Conservation (phyloP, 2,888 invertebrate genomes). For the Anthophora plumipes region DNA sequence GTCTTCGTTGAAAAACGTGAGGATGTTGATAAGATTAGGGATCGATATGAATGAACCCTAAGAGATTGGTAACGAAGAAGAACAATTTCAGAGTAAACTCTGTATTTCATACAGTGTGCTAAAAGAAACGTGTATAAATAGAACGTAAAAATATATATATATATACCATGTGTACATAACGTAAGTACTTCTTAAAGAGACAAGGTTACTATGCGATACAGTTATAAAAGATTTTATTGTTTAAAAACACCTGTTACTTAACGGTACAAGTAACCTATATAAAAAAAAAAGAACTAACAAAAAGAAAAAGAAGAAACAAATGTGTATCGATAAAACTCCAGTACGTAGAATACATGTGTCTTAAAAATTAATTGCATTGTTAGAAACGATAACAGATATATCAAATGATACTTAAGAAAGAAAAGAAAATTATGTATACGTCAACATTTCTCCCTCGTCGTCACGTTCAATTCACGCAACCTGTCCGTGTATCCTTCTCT, state of each 20-base stretch:
- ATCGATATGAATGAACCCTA: too few relatives aligned
- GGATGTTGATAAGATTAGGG: too few relatives aligned
- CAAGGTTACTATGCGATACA: neutral
- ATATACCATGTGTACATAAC: too few relatives aligned
- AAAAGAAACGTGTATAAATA: neutral
- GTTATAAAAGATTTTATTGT: conserved; percentile 41
- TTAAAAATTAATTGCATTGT: conserved; percentile 54
- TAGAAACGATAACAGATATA: conserved; percentile 6
- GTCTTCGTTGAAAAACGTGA: too few relatives aligned
- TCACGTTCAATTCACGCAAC: neutral
- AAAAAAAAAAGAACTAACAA: too few relatives aligned
- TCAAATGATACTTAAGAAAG: neutral
- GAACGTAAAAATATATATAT: conserved; percentile 32
- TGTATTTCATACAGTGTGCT: too few relatives aligned
- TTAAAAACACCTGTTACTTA: conserved; percentile 17
- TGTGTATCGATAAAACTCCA: conserved; percentile 9
- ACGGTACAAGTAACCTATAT: conserved; percentile 30
- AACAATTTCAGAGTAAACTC: too few relatives aligned
- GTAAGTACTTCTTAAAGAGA: neutral
- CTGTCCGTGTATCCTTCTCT: neutral
- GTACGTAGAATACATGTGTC: neutral
- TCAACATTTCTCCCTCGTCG: neutral
- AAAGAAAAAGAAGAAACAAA: too few relatives aligned
- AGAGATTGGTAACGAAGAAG: too few relatives aligned
- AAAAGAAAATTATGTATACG: neutral